Evolutionary conservation across 2,113 vertebrate genomes (phyloP), one percentile per base, ranked within the genome.

Genomic region (Notiomystis cincta): DNA sequence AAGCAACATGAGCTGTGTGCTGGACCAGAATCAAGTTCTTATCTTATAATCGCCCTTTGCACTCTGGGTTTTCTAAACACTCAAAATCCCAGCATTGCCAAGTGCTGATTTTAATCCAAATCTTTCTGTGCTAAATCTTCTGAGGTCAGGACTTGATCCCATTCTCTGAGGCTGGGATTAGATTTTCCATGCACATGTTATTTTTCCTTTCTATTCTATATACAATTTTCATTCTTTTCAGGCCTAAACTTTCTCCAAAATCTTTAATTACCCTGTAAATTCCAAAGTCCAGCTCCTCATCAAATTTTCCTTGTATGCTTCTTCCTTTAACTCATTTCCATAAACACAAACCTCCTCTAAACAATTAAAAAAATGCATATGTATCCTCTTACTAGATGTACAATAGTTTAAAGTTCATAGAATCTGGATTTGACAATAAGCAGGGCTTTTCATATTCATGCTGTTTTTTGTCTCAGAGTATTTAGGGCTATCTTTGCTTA

Each of bases 171-270:
- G 16, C 45, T 93, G 80, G 42, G 61, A 66, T 47, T 94, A 64
- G 57, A 56, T 93, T 96, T 93, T 90, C 50, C 81, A 61, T 80
- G 23, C n/a, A 33, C 4, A 5, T 31, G 3, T 57, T 15, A 76
- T 76, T 93, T 92, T 92, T 40, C 4, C 15, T 51, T 91, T 94
- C 38, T 71, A 3, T 38, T 78, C 7, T 57, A 67, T 75, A 58
- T 18, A 38, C 2, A 56, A 11, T 78, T 96, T 84, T 92, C 25
- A 35, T 94, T 93, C 54, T 86, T 97, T 93, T 95, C 90, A 97
- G 25, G 6, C 17, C 40, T 73, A 61, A 60, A 31, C 19, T 70
- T 77, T 94, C 78, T 96, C 42, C 24, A 67, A 77, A 95, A 28
- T 65, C 33, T 95, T 60, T 90, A 90, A 89, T 91, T 90, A 25